These are phyloP conservation scores for Eutrigla gurnardus DNA, from an alignment of 2,797 vertebrate species.

Conservation along the genomic window DNA sequence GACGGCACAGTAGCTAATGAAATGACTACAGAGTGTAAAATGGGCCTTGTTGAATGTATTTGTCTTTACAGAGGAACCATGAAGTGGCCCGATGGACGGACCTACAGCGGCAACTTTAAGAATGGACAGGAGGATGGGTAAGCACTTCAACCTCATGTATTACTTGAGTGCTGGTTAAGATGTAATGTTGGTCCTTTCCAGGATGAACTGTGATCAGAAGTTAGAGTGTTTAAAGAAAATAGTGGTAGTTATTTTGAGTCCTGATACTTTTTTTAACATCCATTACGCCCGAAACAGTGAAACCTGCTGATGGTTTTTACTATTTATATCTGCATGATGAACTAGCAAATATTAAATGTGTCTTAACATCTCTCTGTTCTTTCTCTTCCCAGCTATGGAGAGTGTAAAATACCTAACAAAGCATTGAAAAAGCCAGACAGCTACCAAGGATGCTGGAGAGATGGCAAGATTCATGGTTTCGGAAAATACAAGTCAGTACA, in stretches of 20 bases:
- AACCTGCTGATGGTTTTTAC: neutral
- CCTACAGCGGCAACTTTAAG: conserved; percentile 93
- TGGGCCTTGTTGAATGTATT: neutral
- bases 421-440: conserved; percentile 87
- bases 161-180: conserved; percentile 1
- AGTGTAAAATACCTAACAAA: conserved; percentile 87
- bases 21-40: conserved; percentile 1
- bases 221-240: neutral
- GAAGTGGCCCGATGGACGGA: conserved; percentile 93
- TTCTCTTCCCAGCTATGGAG: conserved; percentile 64
- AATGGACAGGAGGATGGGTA: conserved; percentile 95
- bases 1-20: neutral
- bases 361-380: neutral
- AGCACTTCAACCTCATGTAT: conserved; percentile 52
- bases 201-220: neutral
- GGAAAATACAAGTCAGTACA: conserved; percentile 91
- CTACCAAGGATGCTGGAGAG: conserved; percentile 94
- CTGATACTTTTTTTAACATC: conserved; percentile 1
- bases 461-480: conserved; percentile 96
- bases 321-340: neutral
- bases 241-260: neutral
- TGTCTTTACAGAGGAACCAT: conserved; percentile 87
- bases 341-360: neutral
- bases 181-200: neutral
- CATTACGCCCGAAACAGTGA: neutral